Percentiles rank a stretch among this genome's conserved stretches.
Evolutionary conservation across 2,113 vertebrate species (phyloP).

Genomic region (Mellivora capensis): DNA sequence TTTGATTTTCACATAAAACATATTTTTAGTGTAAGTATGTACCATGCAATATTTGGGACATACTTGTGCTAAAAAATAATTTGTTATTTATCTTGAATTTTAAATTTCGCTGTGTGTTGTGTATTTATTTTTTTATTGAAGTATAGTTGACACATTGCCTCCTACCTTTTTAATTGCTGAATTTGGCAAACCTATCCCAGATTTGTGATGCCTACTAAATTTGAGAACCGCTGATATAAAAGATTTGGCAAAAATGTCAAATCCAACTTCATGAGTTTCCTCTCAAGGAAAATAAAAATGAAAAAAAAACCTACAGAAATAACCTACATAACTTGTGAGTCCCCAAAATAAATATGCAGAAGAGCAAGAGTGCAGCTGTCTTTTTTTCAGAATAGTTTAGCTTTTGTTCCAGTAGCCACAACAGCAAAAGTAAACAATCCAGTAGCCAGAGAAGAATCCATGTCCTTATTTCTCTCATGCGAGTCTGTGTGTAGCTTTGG

Average conservation of each 20-base stretch:
- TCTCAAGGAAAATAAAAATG: not conserved
- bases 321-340: not conserved
- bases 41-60: not conserved
- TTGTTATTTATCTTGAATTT: not conserved
- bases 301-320: not conserved
- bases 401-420: not conserved
- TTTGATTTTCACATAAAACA: slow-evolving; percentile 8
- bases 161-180: slow-evolving; percentile 20
- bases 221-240: not conserved
- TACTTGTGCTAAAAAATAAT: not conserved
- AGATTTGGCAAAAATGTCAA: not conserved
- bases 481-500: not conserved
- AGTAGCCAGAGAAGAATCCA: not conserved
- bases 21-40: not conserved
- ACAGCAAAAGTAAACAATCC: not conserved
- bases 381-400: not conserved
- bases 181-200: not conserved
- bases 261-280: not conserved
- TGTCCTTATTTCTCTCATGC: not conserved
- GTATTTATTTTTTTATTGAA: not conserved
- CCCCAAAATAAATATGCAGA: not conserved
- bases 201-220: not conserved
- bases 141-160: not conserved
- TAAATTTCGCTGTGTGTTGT: not conserved
- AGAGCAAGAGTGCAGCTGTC: not conserved